Evolutionary conservation across 2,888 invertebrate species (phyloP).

Genomic region (Pyrochroa serraticornis): DNA sequence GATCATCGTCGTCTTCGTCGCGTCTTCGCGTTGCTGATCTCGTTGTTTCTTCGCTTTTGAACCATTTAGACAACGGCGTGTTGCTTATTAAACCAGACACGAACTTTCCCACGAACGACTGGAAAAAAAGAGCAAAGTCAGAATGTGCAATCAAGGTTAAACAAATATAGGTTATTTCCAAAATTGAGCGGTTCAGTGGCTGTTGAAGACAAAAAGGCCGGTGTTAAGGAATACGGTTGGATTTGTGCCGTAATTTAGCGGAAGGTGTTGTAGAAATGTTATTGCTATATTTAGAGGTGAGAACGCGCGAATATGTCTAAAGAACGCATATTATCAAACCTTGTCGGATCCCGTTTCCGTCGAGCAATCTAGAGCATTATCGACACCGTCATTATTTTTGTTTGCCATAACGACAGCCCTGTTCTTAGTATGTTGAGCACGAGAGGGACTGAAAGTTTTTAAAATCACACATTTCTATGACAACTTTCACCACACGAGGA

Average conservation of each 20-base stretch:
- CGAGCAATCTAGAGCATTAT: constrained; percentile 39
- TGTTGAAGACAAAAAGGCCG: no score
- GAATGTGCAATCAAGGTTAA: constrained; percentile 27
- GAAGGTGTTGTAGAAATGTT: constrained; percentile 7
- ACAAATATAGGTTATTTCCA: constrained; percentile 17
- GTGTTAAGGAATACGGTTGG: no score
- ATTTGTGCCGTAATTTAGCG: constrained; percentile 10
- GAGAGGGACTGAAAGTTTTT: constrained; percentile 24
- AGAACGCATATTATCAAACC: constrained; percentile 48
- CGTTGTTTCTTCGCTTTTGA: constrained; percentile 46
- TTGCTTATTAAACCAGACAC: constrained; percentile 67
- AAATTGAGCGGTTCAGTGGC: no score
- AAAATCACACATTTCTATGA: constrained; percentile 53
- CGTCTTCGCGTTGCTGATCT: constrained; percentile 54
- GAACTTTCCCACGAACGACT: constrained; percentile 75
- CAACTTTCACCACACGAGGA: constrained; percentile 58
- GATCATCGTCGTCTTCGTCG: constrained; percentile 52
- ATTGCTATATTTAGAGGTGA: constrained; percentile 51
- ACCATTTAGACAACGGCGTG: constrained; percentile 65
- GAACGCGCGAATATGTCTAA: constrained; percentile 53
- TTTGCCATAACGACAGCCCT: constrained; percentile 51
- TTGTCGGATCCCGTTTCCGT: constrained; percentile 48
- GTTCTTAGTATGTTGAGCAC: constrained; percentile 17
- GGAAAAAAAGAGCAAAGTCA: constrained; percentile 49
- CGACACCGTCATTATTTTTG: constrained; percentile 47